These are phyloP conservation scores for Rhyacichthys aspro DNA, from an alignment of 2,797 vertebrate genomes.

Conservation along the genomic window DNA sequence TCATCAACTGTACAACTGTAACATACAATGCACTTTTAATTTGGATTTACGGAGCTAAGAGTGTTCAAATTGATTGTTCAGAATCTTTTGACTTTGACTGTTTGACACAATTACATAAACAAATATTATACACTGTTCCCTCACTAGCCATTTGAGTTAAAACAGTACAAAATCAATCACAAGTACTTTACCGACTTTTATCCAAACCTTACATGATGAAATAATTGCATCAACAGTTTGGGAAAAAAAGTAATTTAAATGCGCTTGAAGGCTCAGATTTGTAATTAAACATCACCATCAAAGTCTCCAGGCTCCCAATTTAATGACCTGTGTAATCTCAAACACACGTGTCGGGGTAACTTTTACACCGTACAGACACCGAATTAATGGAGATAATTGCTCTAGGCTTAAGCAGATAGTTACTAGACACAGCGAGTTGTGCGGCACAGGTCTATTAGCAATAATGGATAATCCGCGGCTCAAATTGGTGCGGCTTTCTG, in stretches of 20 bases:
- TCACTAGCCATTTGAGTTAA: conserved; percentile 13
- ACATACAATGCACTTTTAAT: too few relatives aligned
- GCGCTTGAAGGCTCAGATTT: conserved; percentile 62
- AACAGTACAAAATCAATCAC: conserved; percentile 14
- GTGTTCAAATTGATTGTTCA: too few relatives aligned
- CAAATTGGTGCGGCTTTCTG: conserved; percentile 38
- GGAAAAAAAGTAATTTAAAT: conserved; percentile 71
- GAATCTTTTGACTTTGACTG: too few relatives aligned
- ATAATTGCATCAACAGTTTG: conserved; percentile 69
- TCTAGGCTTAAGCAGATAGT: conserved; percentile 56
- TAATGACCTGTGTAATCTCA: conserved; percentile 56
- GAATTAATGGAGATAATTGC: conserved; percentile 70
- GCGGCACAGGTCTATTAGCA: conserved; percentile 31
- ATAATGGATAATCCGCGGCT: conserved; percentile 49
- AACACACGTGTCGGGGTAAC: conserved; percentile 45
- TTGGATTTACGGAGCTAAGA: too few relatives aligned
- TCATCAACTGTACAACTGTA: too few relatives aligned
- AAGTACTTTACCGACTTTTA: conserved; percentile 24
- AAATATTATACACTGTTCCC: not conserved
- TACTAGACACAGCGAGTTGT: conserved; percentile 31
- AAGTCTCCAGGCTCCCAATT: conserved; percentile 51
- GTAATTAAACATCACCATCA: conserved; percentile 69
- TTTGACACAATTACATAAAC: too few relatives aligned
- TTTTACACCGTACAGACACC: conserved; percentile 50
- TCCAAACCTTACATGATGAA: conserved; percentile 44